These are phyloP conservation scores for Psilanteris sp. DNA, from an alignment of 1,140 invertebrate species.

Conservation along the genomic window DNA sequence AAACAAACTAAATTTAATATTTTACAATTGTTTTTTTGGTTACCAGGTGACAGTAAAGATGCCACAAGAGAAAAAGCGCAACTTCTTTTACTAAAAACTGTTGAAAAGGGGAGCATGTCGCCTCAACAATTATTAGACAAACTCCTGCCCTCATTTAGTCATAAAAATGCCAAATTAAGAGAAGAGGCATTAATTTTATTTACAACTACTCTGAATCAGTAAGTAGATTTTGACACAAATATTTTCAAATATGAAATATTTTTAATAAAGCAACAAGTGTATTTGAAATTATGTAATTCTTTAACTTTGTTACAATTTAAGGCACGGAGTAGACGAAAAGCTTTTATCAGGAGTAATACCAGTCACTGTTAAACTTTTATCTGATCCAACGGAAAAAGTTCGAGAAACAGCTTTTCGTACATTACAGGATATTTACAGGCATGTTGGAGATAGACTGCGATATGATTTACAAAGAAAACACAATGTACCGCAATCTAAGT, in stretches of 20 bases:
- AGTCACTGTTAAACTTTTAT: constrained; percentile 90
- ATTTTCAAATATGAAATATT: too few species aligned
- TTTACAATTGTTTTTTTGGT: too few species aligned
- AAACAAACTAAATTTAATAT: constrained; percentile 5
- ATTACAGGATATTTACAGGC: constrained; percentile 93
- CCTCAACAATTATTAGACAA: constrained; percentile 91
- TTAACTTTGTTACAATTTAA: constrained; percentile 73
- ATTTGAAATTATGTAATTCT: background rate
- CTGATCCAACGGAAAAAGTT: constrained; percentile 93
- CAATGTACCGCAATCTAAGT: constrained; percentile 89
- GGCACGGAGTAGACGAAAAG: constrained; percentile 90
- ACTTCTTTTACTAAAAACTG: constrained; percentile 87
- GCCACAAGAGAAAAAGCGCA: constrained; percentile 91
- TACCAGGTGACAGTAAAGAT: constrained; percentile 88
- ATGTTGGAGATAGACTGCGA: constrained; percentile 93
- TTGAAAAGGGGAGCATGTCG: constrained; percentile 88
- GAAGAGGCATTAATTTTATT: constrained; percentile 90
- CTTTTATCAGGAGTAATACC: constrained; percentile 90
- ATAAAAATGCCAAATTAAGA: constrained; percentile 92
- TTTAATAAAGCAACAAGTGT: too few species aligned
- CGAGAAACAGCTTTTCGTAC: constrained; percentile 92
- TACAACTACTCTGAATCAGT: constrained; percentile 90
- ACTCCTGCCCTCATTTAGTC: constrained; percentile 86
- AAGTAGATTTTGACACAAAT: too few species aligned
- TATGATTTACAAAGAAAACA: constrained; percentile 91